Evolutionary conservation across 2,888 invertebrate genomes (phyloP).

Genomic region (Ctenicera cuprea): DNA sequence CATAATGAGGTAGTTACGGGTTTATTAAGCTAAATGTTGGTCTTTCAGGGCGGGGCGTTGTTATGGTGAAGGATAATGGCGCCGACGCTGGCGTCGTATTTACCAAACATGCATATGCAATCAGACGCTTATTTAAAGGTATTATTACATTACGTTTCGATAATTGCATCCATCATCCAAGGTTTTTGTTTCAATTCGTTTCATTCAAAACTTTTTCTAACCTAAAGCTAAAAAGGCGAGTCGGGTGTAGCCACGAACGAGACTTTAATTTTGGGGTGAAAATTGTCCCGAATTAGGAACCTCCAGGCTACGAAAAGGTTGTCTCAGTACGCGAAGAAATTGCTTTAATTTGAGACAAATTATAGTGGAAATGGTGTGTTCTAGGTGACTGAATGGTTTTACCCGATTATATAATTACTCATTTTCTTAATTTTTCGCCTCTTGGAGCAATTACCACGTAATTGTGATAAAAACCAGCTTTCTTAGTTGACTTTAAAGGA

Average conservation of each 20-base stretch:
- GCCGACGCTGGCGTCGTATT: conserved; percentile 55
- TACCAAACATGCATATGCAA: conserved; percentile 54
- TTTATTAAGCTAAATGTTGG: conserved; percentile 57
- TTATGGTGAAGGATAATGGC: conserved; percentile 58
- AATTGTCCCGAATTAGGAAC: conserved; percentile 23
- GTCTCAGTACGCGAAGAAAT: conserved; percentile 31
- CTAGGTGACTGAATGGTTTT: conserved; percentile 9
- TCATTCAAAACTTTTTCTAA: conserved; percentile 18
- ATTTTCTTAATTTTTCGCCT: conserved; percentile 3
- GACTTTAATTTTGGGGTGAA: conserved; percentile 24
- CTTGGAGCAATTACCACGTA: neutral
- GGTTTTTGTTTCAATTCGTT: conserved; percentile 20
- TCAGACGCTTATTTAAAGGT: conserved; percentile 48
- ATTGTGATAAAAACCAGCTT: too few species aligned
- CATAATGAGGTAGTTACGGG: conserved; percentile 56
- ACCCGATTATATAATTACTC: neutral
- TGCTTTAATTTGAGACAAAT: conserved; percentile 41
- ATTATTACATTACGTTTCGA: conserved; percentile 51
- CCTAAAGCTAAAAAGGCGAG: neutral
- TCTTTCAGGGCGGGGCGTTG: conserved; percentile 57
- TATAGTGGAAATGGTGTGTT: conserved; percentile 32
- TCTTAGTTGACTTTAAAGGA: too few species aligned
- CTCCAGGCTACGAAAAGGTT: conserved; percentile 23
- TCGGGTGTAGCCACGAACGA: conserved; percentile 12
- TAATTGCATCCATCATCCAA: conserved; percentile 33